These are phyloP conservation scores for Serranus cabrilla DNA, from an alignment of 2,797 vertebrate species.

Conservation along the genomic window DNA sequence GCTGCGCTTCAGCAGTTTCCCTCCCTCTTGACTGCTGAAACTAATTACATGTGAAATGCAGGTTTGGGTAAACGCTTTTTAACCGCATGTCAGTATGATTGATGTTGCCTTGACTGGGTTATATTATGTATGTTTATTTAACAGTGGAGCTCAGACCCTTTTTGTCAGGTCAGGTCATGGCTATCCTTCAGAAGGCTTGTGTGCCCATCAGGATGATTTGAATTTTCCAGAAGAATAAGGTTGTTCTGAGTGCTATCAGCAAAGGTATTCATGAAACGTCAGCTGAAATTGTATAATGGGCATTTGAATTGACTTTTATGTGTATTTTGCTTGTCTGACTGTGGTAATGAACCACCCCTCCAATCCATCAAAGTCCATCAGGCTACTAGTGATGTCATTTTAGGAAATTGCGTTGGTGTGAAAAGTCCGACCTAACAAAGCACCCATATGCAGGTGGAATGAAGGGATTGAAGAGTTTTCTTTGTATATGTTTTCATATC, in stretches of 20 bases:
- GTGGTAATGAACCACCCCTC: conserved; percentile 54
- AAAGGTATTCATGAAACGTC: conserved; percentile 59
- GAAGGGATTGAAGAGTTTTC: conserved; percentile 4
- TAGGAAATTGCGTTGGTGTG: conserved; percentile 38
- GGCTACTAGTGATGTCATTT: conserved; percentile 39
- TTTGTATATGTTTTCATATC: conserved; percentile 13
- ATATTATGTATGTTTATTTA: conserved; percentile 86
- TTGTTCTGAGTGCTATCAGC: conserved; percentile 51
- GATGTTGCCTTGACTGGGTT: conserved; percentile 74
- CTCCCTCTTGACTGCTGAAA: conserved; percentile 79
- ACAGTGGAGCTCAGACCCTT: conserved; percentile 71
- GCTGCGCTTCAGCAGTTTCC: conserved; percentile 72
- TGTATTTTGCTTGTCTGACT: conserved; percentile 47
- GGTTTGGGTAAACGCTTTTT: conserved; percentile 83
- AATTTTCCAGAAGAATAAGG: conserved; percentile 48
- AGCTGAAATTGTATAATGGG: conserved; percentile 61
- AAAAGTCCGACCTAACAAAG: conserved; percentile 15
- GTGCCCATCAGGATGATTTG: conserved; percentile 54
- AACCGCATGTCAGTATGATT: conserved; percentile 84
- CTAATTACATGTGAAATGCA: conserved; percentile 85
- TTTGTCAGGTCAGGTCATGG: conserved; percentile 73
- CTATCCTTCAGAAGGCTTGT: conserved; percentile 64
- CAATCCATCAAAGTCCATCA: conserved; percentile 63
- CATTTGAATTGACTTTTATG: conserved; percentile 67
- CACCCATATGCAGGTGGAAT: conserved; percentile 25